Evolutionary conservation across 2,797 vertebrate species (phyloP).

Genomic region (Darevskia nairensis): DNA sequence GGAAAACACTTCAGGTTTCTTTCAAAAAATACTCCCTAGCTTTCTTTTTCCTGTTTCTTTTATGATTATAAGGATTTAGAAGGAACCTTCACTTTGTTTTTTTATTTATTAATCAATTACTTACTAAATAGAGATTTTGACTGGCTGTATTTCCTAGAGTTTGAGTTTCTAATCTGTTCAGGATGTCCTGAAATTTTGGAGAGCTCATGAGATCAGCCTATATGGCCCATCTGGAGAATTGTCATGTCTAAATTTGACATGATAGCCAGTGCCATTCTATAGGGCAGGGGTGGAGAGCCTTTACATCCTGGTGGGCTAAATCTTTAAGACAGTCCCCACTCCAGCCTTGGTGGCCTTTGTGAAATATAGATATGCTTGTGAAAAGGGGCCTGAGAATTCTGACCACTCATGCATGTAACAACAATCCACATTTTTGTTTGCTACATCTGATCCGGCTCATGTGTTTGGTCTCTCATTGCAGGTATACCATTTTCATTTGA

Average conservation of each 20-base stretch:
- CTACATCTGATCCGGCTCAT: slow-evolving; percentile 10
- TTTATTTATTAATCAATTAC: neutral
- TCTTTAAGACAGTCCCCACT: no score
- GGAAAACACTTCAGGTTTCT: neutral
- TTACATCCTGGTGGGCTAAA: no score
- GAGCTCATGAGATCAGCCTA: neutral
- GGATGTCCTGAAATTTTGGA: neutral
- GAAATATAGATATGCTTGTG: neutral
- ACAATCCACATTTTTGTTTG: neutral
- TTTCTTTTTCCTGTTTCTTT: neutral
- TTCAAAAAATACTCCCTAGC: neutral
- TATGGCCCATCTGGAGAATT: neutral
- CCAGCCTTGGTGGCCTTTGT: no score
- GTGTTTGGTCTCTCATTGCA: slow-evolving; percentile 59
- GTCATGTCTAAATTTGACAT: neutral
- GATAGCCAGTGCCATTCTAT: neutral
- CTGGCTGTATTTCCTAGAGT: neutral
- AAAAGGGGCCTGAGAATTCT: neutral
- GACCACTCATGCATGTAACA: neutral
- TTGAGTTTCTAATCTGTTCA: slow-evolving; percentile 12
- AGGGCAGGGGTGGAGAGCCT: no score
- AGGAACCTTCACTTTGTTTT: neutral
- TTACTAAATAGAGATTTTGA: neutral
- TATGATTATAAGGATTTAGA: neutral
- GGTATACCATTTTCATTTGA: slow-evolving; percentile 94